Evolutionary conservation across 2,888 invertebrate species (phyloP), one percentile per base, ranked within the genome.

Genomic region (Chesias legatella): DNA sequence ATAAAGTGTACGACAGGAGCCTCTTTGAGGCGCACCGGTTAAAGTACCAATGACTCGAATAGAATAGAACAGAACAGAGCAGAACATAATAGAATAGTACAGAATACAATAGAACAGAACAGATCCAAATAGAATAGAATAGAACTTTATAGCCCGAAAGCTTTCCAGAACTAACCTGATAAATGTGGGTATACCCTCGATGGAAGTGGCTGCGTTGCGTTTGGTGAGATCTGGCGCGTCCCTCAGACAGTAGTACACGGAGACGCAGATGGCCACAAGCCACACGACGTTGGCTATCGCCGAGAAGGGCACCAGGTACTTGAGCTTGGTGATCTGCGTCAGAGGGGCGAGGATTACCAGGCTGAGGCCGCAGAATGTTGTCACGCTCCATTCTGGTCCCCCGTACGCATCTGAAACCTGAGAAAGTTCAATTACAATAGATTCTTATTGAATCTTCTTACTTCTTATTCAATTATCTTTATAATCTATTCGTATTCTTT

Each of bases 291-390:
- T 98, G 32, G 98, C 98, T 20, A 95, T 69, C 27, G 94, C 91
- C 0, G 98, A 98, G 79, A 97, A 95, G 0, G 97, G 96, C 6
- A 98, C 95, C 49, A 98, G 80, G 64, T 93, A 93, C 67, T 94
- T 95, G 0, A 98, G 89, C 58, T 94, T 92, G 10, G 95, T 90
- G 52, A 96, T 92, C 71, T 93, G 93, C 3, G 92, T 92, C 10
- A 95, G 84, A 0, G 94, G 82, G 1, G 95, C 67, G 13, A 95
- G 80, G 0, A 94, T 92, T 1, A 94, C 74, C 7, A 94, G 78
- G 0, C 93, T 81, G 7, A 94, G 66, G 0, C 91, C 84, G 59
- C 94, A 92, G 75, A 93, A 94, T 9, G 91, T 70, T 1, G 91
- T 86, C 0, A 91, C 78, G 21, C 92, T 90, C 85, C 90, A 88